Conservation (phyloP, 2,113 vertebrate genomes). For the Ptilonorhynchus violaceus region DNA sequence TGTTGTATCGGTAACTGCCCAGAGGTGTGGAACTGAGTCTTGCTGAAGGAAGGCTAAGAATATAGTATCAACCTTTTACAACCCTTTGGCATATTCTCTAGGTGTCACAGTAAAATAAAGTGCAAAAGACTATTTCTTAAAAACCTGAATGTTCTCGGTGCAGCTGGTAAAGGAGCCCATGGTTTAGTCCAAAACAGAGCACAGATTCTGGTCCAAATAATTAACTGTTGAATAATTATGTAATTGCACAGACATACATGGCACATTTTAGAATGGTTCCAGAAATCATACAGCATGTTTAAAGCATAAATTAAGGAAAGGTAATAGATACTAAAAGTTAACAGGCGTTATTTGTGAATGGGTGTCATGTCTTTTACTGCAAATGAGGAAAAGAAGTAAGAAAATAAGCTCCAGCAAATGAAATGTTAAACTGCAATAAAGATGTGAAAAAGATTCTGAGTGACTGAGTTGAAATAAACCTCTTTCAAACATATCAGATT, state of each 20-base stretch:
- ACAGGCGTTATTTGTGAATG: neutral
- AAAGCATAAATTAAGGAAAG: neutral
- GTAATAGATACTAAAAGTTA: neutral
- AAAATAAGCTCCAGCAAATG: conserved; percentile 4
- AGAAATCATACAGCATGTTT: neutral
- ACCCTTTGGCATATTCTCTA: neutral
- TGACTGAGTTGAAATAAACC: conserved; percentile 11
- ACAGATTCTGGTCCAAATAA: neutral
- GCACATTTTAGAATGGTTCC: neutral
- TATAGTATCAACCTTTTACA: neutral
- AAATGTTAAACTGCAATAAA: neutral
- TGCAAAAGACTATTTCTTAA: neutral
- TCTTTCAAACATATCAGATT: conserved; percentile 18
- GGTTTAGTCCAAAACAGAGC: neutral
- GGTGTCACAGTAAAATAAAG: neutral
- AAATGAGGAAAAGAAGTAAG: neutral
- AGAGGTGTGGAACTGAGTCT: neutral
- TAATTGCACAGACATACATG: neutral
- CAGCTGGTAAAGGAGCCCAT: neutral
- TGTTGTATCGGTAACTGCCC: neutral
- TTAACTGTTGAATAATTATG: neutral
- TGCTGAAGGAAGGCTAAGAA: neutral
- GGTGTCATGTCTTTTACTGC: neutral
- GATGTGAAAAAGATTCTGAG: neutral
- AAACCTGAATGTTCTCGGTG: neutral